phyloP scores from a whole-genome alignment of 2,113 vertebrate species.

The Phrynosoma platyrhinos region DNA sequence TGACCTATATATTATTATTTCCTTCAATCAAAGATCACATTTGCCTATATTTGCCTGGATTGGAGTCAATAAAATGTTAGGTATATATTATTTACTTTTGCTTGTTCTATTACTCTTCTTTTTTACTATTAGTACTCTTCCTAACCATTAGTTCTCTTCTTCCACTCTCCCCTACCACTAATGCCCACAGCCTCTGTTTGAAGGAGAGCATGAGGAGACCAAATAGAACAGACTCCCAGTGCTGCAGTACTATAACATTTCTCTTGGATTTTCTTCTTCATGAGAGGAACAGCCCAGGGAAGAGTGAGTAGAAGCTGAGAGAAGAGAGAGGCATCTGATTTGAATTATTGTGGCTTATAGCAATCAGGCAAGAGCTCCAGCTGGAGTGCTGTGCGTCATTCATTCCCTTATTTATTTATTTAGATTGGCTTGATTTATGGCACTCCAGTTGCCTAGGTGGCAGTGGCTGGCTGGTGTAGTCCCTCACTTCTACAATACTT shows the following conservation, averaged over 20 bases:
- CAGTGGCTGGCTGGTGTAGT: background rate
- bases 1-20: too few relatives aligned
- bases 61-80: background rate
- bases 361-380: conserved; percentile 21
- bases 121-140: background rate
- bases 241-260: background rate
- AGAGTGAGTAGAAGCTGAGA: conserved; percentile 1
- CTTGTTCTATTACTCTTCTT: background rate
- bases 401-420: conserved; percentile 36
- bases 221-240: background rate
- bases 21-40: too few relatives aligned
- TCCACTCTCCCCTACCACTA: background rate
- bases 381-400: conserved; percentile 24
- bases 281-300: background rate
- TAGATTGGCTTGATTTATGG: conserved; percentile 42
- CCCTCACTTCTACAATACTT: background rate
- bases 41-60: background rate
- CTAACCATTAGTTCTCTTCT: background rate
- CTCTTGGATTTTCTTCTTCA: background rate
- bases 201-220: background rate
- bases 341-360: conserved; percentile 36
- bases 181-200: background rate
- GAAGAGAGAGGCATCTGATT: conserved; percentile 13
- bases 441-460: conserved; percentile 14
- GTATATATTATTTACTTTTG: background rate